Base-by-base conservation (phyloP, 1,140 invertebrate genomes). In the Drosophila kohkoa region DNA sequence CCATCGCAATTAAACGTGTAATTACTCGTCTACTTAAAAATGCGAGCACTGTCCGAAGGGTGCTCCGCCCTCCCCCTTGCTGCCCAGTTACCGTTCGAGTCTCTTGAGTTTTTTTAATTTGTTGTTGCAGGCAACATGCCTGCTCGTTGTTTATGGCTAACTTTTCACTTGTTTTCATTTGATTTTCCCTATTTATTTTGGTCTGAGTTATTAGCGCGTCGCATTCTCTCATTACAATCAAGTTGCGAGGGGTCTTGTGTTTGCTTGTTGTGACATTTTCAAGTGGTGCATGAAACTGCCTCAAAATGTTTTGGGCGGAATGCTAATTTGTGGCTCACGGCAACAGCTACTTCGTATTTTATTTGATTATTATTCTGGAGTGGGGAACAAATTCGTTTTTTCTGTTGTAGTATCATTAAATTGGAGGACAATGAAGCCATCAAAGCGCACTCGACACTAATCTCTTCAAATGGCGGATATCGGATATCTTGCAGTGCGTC, bases 1-100 rank as follows among this genome's bases (percentile, higher is more conserved):
- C 62, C 81, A 74, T 75, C 82, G 83, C 90, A 91, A 91, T 91
- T 91, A 91, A 91, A 91, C 75, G 82, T 91, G 90, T 91, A 91
- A 91, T 91, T 91, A 91, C 81, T 80, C 54, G 69, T 66, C 82
- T 90, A 65, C 77, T 87, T 87, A 80, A 83, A 80, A 80, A 83
- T 87, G 70, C 82, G 52, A 80, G 62, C 49, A 45, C 25, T 58
- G 58, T 66, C 45, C 75, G 45, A 75, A 75, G 75, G 74, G 64
- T 75, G 67, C 48, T 41, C 63, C 28, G 20, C 51, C n/a, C 28
- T 32, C n/a, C 0, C 28, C 51, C 46, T 10, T 35, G 35, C 35
- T 35, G 35, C 32, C 30, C 45, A 3, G 51, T 38, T 41, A 16
- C 49, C 1, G n/a, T 25, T 25, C 20, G 35, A 15, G 48, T 54